Evolutionary conservation across 2,797 vertebrate species (phyloP).

Genomic region (Thripadectes ignobilis): DNA sequence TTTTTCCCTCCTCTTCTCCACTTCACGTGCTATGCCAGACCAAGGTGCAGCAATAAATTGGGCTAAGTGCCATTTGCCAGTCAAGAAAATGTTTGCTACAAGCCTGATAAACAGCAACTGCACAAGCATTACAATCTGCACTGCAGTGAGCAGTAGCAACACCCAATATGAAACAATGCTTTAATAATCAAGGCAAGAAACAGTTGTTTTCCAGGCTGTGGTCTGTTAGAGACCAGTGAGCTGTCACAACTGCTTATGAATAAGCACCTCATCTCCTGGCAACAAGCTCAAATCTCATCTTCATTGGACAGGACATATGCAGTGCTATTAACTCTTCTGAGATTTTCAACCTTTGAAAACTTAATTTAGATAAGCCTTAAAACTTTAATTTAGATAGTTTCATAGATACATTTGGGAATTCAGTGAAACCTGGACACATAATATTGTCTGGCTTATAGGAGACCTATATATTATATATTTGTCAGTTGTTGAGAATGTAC

Average conservation of each 20-base stretch:
- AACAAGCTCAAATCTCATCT: constrained; percentile 1
- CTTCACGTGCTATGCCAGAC: rapidly evolving
- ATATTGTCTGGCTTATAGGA: not conserved
- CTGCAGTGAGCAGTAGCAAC: not conserved
- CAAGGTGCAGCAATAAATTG: not conserved
- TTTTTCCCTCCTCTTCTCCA: not conserved
- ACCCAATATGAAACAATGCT: not conserved
- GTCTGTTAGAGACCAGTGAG: not conserved
- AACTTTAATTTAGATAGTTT: not conserved
- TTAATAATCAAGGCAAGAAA: not conserved
- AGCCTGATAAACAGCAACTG: not conserved
- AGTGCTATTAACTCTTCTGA: not conserved
- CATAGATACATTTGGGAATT: not conserved
- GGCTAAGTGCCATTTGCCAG: not conserved
- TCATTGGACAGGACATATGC: not conserved
- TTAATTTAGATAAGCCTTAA: not conserved
- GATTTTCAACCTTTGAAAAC: not conserved
- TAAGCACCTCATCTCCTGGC: not conserved
- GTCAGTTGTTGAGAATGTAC: not conserved
- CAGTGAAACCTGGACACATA: not conserved
- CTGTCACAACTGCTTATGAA: not conserved
- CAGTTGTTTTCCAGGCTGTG: not conserved
- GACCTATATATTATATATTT: not conserved
- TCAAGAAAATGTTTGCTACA: not conserved
- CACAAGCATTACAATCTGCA: not conserved